These are phyloP conservation scores for Abscondita cerata DNA, from an alignment of 2,888 invertebrate genomes.

Conservation along the genomic window DNA sequence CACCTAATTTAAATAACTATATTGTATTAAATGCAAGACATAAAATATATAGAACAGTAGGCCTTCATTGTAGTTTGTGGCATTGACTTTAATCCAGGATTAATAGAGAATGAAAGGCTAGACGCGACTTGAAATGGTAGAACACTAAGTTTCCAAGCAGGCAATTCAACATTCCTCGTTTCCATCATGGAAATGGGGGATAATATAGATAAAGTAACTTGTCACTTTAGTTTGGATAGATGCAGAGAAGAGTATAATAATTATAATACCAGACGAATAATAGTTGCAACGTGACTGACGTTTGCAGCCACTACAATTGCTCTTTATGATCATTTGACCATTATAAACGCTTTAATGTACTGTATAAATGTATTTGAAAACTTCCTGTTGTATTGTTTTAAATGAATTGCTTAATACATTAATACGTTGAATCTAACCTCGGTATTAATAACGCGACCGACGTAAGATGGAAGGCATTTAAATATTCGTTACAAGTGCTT, in stretches of 20 bases:
- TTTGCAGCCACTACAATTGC: slow-evolving; percentile 30
- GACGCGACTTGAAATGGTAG: slow-evolving; percentile 1
- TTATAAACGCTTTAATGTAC: slow-evolving; percentile 20
- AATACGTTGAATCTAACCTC: background rate
- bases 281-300: slow-evolving; percentile 29
- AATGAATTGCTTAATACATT: slow-evolving; percentile 15
- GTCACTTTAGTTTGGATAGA: slow-evolving; percentile 13
- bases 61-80: no score
- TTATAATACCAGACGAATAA: slow-evolving; percentile 28
- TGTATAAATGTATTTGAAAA: slow-evolving; percentile 22
- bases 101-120: no score
- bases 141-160: background rate
- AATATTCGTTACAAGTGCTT: no score
- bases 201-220: no score
- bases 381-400: slow-evolving; percentile 23
- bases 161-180: background rate
- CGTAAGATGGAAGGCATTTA: no score
- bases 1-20: no score
- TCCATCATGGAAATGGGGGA: no score
- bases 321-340: slow-evolving; percentile 29
- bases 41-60: no score
- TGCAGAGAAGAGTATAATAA: slow-evolving; percentile 24
- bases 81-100: no score
- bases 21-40: no score
- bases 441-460: no score